Evolutionary conservation across 2,888 invertebrate genomes (phyloP).

Genomic region (Apoderus coryli): DNA sequence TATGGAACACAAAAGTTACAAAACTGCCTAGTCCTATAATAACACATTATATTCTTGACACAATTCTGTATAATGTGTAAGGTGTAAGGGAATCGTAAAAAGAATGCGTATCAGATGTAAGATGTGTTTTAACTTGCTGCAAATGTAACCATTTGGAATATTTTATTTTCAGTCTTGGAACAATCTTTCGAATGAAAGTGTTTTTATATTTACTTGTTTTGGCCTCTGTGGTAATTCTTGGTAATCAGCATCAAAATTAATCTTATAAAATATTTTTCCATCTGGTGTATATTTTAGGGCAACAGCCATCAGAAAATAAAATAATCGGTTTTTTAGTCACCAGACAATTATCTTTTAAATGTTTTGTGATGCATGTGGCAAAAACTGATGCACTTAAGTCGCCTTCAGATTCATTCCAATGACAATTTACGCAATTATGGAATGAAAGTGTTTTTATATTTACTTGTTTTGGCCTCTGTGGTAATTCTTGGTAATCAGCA

Average conservation of each 20-base stretch:
- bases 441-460: constrained; percentile 7
- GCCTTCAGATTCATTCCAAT: constrained; percentile 7
- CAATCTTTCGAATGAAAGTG: constrained; percentile 5
- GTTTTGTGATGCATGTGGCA: constrained; percentile 1
- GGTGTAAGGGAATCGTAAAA: constrained; percentile 10
- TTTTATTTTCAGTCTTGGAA: constrained; percentile 9
- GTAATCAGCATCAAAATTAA: constrained; percentile 8
- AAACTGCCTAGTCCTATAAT: no score
- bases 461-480: constrained; percentile 6
- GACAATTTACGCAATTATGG: constrained; percentile 9
- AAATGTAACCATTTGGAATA: constrained; percentile 8
- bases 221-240: constrained; percentile 7
- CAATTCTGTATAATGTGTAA: constrained; percentile 8
- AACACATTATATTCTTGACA: constrained; percentile 1
- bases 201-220: constrained; percentile 6
- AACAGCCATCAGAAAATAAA: constrained; percentile 3
- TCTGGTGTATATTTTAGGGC: constrained; percentile 8
- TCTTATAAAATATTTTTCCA: constrained; percentile 7
- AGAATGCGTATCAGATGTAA: constrained; percentile 8
- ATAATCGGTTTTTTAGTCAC: constrained; percentile 1
- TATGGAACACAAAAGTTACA: no score
- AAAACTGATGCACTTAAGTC: constrained; percentile 6
- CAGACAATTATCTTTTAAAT: constrained; percentile 2
- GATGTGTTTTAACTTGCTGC: constrained; percentile 8
- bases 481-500: constrained; percentile 6